A percentile compares a stretch with the other conserved stretches of the same genome.
Evolutionary conservation across 2,797 vertebrate genomes (phyloP).

Genomic region (Pseudochirops cupreus): DNA sequence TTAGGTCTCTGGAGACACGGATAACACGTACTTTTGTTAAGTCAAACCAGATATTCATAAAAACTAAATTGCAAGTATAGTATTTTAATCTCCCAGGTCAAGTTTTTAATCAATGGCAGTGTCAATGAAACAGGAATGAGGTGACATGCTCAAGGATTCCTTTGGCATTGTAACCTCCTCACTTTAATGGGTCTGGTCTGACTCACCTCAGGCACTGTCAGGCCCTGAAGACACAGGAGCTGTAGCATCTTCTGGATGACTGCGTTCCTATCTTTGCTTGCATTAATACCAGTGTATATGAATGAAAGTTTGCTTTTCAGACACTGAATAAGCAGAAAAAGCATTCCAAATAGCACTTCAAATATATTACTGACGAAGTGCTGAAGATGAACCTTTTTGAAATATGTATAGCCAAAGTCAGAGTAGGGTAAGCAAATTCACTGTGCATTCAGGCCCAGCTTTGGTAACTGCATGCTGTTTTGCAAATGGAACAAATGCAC

Average conservation of each 20-base stretch:
- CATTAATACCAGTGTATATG: neutral
- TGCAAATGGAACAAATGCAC: neutral
- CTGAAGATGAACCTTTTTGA: neutral
- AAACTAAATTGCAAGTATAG: neutral
- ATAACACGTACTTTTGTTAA: conserved; percentile 14
- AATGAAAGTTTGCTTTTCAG: conserved; percentile 1
- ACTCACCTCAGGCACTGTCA: neutral
- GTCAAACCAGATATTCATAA: conserved; percentile 38
- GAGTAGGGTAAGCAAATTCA: neutral
- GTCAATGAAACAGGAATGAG: neutral
- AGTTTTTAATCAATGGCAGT: conserved; percentile 10
- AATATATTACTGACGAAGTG: neutral
- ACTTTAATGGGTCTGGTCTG: conserved; percentile 34
- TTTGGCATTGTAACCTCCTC: conserved; percentile 19
- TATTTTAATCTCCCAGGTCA: conserved; percentile 33
- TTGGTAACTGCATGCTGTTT: neutral
- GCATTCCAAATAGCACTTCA: neutral
- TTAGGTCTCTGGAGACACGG: neutral
- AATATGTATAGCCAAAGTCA: neutral
- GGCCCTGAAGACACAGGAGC: neutral
- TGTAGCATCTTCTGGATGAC: neutral
- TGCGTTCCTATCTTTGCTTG: neutral
- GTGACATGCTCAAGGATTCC: conserved; percentile 16
- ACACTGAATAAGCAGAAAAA: neutral
- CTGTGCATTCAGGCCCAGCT: neutral